phyloP scores from a whole-genome alignment of 2,888 invertebrate genomes.

The Drosophila ustulata region DNA sequence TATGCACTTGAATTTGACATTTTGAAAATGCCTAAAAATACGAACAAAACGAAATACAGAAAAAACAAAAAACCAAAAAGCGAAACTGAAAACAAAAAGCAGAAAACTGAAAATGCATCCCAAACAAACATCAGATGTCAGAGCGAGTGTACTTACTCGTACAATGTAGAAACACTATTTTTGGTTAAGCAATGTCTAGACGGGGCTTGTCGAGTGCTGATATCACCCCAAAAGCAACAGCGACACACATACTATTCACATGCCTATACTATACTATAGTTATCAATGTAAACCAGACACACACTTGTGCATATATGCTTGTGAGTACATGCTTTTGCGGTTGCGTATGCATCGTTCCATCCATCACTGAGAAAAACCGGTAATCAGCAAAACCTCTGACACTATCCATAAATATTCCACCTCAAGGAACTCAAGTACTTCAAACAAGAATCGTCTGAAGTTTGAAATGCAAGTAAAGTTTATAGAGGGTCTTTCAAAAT shows the following conservation, averaged over 20 bases:
- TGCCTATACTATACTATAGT: conserved; percentile 26
- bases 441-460: background rate
- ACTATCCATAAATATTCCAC: background rate
- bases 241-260: conserved; percentile 24
- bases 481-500: no score
- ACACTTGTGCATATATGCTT: conserved; percentile 2
- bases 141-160: conserved; percentile 6
- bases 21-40: conserved; percentile 64
- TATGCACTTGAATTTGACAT: conserved; percentile 70
- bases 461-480: background rate
- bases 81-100: background rate
- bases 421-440: conserved; percentile 1
- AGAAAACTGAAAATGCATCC: conserved; percentile 34
- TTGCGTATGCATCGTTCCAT: conserved; percentile 37
- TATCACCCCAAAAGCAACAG: conserved; percentile 39
- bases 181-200: conserved; percentile 66
- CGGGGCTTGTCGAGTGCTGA: conserved; percentile 42
- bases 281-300: conserved; percentile 67
- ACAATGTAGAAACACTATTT: conserved; percentile 56
- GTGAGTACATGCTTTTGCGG: conserved; percentile 37
- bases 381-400: background rate
- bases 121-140: conserved; percentile 17
- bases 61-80: background rate
- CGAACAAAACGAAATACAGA: conserved; percentile 10
- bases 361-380: conserved; percentile 43